Conservation (phyloP, 2,113 vertebrate genomes). For the Gallinago undulata region DNA sequence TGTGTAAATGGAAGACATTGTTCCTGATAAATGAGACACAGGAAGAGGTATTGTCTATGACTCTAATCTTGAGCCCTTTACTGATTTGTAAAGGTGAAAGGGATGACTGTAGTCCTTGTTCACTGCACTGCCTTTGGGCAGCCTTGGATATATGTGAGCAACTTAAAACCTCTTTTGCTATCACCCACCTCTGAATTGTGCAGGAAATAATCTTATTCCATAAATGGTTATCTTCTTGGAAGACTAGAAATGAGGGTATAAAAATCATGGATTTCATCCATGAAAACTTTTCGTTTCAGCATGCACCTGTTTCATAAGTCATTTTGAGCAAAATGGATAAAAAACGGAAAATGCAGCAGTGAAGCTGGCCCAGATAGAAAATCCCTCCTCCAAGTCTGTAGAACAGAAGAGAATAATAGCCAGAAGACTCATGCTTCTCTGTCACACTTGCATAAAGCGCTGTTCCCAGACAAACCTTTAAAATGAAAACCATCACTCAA, state of each 20-base stretch:
- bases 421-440: slow-evolving; percentile 9
- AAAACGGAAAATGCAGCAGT: slow-evolving; percentile 48
- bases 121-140: background rate
- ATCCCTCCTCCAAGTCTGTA: slow-evolving; percentile 9
- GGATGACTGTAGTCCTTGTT: background rate
- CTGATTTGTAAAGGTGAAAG: background rate
- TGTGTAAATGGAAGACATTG: background rate
- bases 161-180: slow-evolving; percentile 10
- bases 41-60: background rate
- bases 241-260: slow-evolving; percentile 25
- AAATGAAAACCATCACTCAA: slow-evolving; percentile 14
- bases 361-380: slow-evolving; percentile 30
- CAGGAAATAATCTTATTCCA: slow-evolving; percentile 18
- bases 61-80: background rate
- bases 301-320: slow-evolving; percentile 54
- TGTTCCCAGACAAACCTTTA: background rate
- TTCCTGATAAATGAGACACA: background rate
- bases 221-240: slow-evolving; percentile 44
- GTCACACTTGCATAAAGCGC: background rate
- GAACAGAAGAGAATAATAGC: slow-evolving; percentile 44
- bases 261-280: slow-evolving; percentile 54
- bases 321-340: slow-evolving; percentile 18
- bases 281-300: slow-evolving; percentile 42
- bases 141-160: background rate
- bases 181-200: background rate